A percentile compares a stretch with the other conserved stretches of the same genome.
Conservation (phyloP, 1,140 invertebrate species). For the Diabrotica virgifera region DNA sequence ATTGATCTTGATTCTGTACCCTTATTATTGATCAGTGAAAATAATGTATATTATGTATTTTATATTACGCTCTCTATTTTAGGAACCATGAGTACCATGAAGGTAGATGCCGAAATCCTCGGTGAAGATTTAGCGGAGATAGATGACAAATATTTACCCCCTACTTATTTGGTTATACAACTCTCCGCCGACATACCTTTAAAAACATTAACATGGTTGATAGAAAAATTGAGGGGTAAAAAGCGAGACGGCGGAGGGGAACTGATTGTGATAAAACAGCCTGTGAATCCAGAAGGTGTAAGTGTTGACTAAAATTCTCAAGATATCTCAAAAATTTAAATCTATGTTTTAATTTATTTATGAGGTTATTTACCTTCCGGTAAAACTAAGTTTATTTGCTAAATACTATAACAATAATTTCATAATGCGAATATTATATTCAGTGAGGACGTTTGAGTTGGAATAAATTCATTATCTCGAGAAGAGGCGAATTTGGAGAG, state of each 20-base stretch:
- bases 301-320: slow-evolving; percentile 10
- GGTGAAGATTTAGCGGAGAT: slow-evolving; percentile 37
- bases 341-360: no score
- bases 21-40: neutral
- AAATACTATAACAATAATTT: no score
- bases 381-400: no score
- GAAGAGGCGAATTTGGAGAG: no score
- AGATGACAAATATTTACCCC: slow-evolving; percentile 47
- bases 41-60: neutral
- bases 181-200: slow-evolving; percentile 51
- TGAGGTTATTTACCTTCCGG: no score
- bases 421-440: no score
- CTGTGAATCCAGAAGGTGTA: slow-evolving; percentile 45
- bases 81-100: slow-evolving; percentile 30
- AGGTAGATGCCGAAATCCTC: slow-evolving; percentile 29
- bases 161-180: slow-evolving; percentile 55
- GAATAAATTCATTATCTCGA: no score
- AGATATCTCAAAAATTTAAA: no score
- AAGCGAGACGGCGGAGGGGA: slow-evolving; percentile 59
- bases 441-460: no score
- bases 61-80: neutral
- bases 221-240: slow-evolving; percentile 56
- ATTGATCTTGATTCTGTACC: no score
- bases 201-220: slow-evolving; percentile 56
- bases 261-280: slow-evolving; percentile 56